These are phyloP conservation scores for Nesometra sesokonis DNA, from an alignment of 35 echinoderm and acorn worm species.

Conservation along the genomic window DNA sequence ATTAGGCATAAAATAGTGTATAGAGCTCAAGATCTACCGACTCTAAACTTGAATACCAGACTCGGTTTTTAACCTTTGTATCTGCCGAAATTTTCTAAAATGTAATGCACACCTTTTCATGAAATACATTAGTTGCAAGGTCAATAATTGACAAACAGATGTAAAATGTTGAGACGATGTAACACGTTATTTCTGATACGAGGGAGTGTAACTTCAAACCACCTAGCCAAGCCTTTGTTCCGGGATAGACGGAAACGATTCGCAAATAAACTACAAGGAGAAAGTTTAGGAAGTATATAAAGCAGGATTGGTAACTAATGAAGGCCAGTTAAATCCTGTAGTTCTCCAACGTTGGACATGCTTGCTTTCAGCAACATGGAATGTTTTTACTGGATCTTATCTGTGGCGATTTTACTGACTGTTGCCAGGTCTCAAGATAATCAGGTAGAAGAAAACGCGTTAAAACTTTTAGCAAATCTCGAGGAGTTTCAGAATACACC, in stretches of 20 bases:
- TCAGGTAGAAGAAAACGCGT: not conserved
- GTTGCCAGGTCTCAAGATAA: not conserved
- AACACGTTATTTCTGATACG: no score
- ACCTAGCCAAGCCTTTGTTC: not conserved
- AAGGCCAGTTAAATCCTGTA: not conserved
- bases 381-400: not conserved
- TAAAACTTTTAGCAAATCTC: not conserved
- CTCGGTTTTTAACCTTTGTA: no score
- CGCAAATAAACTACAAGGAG: no score
- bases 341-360: not conserved
- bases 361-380: not conserved
- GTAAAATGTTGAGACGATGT: no score
- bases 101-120: no score
- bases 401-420: not conserved
- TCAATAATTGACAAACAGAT: no score
- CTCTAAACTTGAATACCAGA: no score
- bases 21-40: no score
- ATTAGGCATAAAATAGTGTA: no score
- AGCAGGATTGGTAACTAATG: not conserved
- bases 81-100: no score
- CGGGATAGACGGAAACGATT: not conserved
- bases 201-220: no score
- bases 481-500: not conserved
- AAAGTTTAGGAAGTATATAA: not conserved
- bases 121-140: no score